These are phyloP conservation scores for Mercenaria mercenaria DNA, from an alignment of 1,140 invertebrate species.

Conservation along the genomic window DNA sequence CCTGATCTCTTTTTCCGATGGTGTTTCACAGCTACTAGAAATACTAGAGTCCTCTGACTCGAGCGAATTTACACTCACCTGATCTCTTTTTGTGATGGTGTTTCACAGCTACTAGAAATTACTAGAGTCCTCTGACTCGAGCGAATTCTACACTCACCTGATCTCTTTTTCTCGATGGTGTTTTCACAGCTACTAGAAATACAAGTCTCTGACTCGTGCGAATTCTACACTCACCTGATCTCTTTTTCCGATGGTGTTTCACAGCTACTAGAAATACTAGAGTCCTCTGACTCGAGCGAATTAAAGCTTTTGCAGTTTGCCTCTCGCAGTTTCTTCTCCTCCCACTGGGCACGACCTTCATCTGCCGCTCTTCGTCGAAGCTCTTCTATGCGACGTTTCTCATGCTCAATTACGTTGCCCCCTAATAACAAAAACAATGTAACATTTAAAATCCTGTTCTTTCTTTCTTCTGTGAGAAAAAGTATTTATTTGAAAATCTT, in stretches of 20 bases:
- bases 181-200: constrained; percentile 89
- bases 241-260: constrained; percentile 90
- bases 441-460: neutral
- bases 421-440: constrained; percentile 66
- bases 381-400: constrained; percentile 94
- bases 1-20: constrained; percentile 89
- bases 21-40: constrained; percentile 89
- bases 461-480: neutral
- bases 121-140: constrained; percentile 90
- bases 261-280: constrained; percentile 89
- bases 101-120: constrained; percentile 88
- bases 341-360: constrained; percentile 95
- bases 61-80: constrained; percentile 89
- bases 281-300: constrained; percentile 90
- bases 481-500: no score
- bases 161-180: constrained; percentile 89
- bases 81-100: constrained; percentile 89
- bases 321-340: constrained; percentile 87
- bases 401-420: constrained; percentile 94
- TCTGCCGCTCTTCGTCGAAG: constrained; percentile 94
- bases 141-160: no score
- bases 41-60: constrained; percentile 89
- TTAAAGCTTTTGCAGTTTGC: constrained; percentile 90
- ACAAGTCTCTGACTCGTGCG: constrained; percentile 89
- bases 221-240: constrained; percentile 87